Conservation (phyloP, 1,140 invertebrate genomes). For the Arctopsyche grandis region DNA sequence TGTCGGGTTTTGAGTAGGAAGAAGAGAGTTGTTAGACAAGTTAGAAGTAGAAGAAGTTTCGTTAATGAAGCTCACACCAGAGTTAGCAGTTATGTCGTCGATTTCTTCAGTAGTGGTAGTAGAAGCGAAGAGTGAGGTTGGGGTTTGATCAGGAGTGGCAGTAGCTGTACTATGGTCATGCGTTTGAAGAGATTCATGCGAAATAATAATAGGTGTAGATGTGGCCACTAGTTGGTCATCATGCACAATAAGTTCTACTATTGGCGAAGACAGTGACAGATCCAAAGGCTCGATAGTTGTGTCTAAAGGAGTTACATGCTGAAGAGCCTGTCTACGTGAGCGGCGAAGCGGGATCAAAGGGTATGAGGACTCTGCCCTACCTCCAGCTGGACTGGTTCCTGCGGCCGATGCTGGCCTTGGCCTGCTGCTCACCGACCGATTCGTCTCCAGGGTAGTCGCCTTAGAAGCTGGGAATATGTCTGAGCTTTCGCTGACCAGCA, state of each 20-base stretch:
- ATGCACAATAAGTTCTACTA: constrained; percentile 64
- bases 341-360: constrained; percentile 60
- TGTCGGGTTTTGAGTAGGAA: background rate
- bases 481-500: constrained; percentile 79
- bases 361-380: constrained; percentile 57
- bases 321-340: constrained; percentile 72
- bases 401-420: constrained; percentile 65
- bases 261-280: constrained; percentile 60
- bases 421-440: constrained; percentile 69
- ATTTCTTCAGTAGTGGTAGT: background rate
- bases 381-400: constrained; percentile 71
- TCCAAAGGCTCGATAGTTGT: constrained; percentile 60
- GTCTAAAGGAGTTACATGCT: constrained; percentile 68
- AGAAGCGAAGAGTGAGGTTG: background rate
- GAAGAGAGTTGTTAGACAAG: background rate
- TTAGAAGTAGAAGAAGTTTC: background rate
- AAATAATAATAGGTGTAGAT: constrained; percentile 23
- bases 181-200: constrained; percentile 27
- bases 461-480: constrained; percentile 74
- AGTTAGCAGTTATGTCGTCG: background rate
- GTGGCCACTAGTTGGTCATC: constrained; percentile 56
- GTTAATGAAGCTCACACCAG: background rate
- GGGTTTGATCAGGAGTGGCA: background rate
- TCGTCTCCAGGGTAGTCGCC: constrained; percentile 70
- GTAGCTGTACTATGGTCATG: constrained; percentile 22